Evolutionary conservation across 2,797 vertebrate genomes (phyloP).

Genomic region (Coregonus sp.): DNA sequence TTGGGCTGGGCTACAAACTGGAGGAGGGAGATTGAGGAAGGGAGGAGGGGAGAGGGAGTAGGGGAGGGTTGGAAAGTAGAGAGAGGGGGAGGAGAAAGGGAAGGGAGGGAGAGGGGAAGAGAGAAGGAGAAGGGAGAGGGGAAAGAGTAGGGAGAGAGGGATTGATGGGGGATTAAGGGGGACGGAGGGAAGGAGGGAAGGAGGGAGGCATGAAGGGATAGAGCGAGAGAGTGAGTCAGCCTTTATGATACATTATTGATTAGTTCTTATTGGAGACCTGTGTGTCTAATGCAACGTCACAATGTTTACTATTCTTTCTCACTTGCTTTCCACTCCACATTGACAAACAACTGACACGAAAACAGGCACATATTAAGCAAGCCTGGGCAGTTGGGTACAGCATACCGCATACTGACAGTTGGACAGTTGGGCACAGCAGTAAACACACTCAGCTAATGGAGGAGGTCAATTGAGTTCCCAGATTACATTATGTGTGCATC

Average conservation of each 20-base stretch:
- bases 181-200: background rate
- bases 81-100: background rate
- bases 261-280: background rate
- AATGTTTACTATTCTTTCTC: background rate
- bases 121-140: background rate
- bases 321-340: background rate
- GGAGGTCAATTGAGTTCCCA: too few relatives aligned
- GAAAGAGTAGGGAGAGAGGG: background rate
- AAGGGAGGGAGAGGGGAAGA: background rate
- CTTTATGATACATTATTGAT: background rate
- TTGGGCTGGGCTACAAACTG: conserved; percentile 98
- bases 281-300: background rate
- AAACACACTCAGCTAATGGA: too few relatives aligned
- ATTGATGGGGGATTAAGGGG: too few relatives aligned
- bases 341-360: background rate
- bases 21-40: conserved; percentile 11
- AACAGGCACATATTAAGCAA: too few relatives aligned
- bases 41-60: background rate
- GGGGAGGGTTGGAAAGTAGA: background rate
- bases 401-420: too few relatives aligned
- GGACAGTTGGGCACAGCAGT: too few relatives aligned
- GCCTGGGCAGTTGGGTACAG: too few relatives aligned
- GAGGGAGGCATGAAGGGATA: background rate
- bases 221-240: too few relatives aligned
- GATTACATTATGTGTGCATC: too few relatives aligned